phyloP scores from a whole-genome alignment of 2,113 vertebrate species.

The Chaetops frenatus region DNA sequence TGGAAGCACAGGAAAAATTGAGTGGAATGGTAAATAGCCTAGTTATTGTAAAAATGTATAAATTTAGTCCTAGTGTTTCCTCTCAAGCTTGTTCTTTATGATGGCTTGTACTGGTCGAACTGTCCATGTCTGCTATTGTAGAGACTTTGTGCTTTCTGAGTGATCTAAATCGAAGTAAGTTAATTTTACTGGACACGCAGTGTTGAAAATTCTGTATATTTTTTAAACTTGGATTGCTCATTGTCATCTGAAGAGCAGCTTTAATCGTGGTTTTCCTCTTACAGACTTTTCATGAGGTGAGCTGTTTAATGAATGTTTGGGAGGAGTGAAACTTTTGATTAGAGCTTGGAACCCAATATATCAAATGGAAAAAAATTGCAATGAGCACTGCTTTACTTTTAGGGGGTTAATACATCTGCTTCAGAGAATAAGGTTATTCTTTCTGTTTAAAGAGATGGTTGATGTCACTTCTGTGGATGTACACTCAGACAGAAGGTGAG shows the following conservation, averaged over 20 bases:
- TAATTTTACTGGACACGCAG: background rate
- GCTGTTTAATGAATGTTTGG: background rate
- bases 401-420: background rate
- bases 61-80: background rate
- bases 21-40: background rate
- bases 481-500: background rate
- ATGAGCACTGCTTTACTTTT: accelerated
- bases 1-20: background rate
- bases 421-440: background rate
- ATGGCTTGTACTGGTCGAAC: background rate
- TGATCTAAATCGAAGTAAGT: background rate
- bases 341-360: background rate
- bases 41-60: background rate
- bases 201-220: background rate
- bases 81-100: background rate
- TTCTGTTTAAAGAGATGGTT: background rate
- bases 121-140: accelerated
- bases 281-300: background rate
- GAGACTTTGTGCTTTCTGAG: background rate
- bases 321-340: background rate
- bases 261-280: background rate
- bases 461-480: background rate
- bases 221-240: background rate
- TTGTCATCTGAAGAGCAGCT: background rate
- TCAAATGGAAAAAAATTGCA: background rate